These are phyloP conservation scores for Rostratula benghalensis DNA, from an alignment of 2,113 vertebrate genomes.

Conservation along the genomic window DNA sequence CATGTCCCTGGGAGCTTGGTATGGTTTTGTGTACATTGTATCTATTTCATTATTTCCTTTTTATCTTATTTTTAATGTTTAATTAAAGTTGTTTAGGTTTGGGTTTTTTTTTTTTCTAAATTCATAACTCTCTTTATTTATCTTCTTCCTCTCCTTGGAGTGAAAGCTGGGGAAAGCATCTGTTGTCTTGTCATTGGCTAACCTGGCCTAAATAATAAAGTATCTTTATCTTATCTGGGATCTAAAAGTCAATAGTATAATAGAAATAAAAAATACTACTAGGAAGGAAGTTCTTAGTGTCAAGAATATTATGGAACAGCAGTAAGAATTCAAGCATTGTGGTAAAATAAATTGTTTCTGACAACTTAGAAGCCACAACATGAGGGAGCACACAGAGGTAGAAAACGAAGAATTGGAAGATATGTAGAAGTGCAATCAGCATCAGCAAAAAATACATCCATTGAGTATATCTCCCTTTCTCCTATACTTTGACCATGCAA, in stretches of 20 bases:
- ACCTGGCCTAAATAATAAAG: no score
- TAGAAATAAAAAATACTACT: neutral
- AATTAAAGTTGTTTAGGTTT: no score
- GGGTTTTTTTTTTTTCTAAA: no score
- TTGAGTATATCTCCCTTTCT: neutral
- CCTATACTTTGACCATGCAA: no score
- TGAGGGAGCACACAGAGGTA: neutral
- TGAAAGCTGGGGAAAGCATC: no score
- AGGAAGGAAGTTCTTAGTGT: neutral
- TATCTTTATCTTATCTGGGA: neutral
- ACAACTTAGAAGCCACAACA: neutral
- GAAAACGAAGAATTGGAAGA: neutral
- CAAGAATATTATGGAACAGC: neutral
- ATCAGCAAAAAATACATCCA: neutral
- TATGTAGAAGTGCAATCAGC: neutral
- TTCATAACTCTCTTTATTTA: no score
- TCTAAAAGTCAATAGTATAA: neutral
- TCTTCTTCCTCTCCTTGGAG: no score
- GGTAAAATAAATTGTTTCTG: neutral
- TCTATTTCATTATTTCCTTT: no score
- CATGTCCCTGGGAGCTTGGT: no score
- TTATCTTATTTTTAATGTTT: no score
- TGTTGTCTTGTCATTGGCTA: no score
- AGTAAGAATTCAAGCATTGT: neutral
- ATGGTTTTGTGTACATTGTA: no score